Evolutionary conservation across 2,888 invertebrate species (phyloP).

Genomic region (Dynastes tityus): DNA sequence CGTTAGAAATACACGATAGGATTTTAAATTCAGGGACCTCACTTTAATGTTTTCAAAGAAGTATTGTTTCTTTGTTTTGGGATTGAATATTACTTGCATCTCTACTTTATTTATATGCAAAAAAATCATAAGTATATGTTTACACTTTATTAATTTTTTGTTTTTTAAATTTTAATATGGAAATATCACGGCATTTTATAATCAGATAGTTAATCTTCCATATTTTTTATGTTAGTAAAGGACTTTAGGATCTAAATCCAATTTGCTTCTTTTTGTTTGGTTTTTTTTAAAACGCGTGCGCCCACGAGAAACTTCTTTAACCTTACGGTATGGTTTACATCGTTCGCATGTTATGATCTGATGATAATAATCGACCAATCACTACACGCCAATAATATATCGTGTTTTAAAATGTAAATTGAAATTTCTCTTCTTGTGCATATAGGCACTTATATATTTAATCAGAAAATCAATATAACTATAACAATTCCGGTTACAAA

Average conservation of each 20-base stretch:
- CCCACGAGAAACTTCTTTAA: neutral
- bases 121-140: neutral
- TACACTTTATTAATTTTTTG: neutral
- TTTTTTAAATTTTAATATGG: neutral
- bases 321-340: constrained; percentile 12
- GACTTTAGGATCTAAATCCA: neutral
- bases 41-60: neutral
- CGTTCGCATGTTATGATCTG: constrained; percentile 22
- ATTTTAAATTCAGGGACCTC: neutral
- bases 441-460: no score
- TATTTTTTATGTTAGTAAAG: neutral
- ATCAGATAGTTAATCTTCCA: neutral
- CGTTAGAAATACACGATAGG: neutral
- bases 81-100: neutral
- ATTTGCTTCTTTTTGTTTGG: neutral
- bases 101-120: neutral
- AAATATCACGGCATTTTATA: neutral
- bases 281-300: neutral
- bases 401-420: constrained; percentile 13
- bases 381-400: constrained; percentile 9
- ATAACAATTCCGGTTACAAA: no score
- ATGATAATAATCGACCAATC: constrained; percentile 42
- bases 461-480: no score
- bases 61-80: neutral
- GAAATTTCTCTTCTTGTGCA: constrained; percentile 14